These are phyloP conservation scores for Coracopsis vasa DNA, from an alignment of 2,113 vertebrate species.

Conservation along the genomic window DNA sequence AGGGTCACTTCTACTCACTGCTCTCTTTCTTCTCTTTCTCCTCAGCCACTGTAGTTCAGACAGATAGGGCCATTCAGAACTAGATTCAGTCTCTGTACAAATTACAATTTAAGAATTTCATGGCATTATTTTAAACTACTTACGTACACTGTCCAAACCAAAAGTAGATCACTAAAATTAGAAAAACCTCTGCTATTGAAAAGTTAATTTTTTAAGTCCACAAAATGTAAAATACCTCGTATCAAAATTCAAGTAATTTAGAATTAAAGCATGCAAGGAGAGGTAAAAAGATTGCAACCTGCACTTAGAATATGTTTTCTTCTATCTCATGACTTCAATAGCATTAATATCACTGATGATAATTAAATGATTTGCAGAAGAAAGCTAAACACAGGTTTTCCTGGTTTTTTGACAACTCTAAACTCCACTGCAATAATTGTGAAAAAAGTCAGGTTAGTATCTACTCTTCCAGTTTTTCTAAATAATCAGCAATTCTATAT, in stretches of 20 bases:
- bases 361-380: neutral
- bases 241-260: neutral
- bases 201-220: neutral
- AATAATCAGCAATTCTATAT: neutral
- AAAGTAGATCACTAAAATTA: neutral
- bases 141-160: neutral
- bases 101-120: conserved; percentile 24
- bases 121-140: neutral
- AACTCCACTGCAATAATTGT: neutral
- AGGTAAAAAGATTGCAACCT: neutral
- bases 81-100: conserved; percentile 76
- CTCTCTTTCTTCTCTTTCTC: conserved; percentile 88
- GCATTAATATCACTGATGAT: neutral
- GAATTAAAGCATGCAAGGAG: neutral
- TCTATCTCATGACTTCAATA: neutral
- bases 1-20: conserved; percentile 75
- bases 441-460: neutral
- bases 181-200: neutral
- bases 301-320: neutral
- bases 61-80: conserved; percentile 78
- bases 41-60: conserved; percentile 87
- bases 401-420: neutral
- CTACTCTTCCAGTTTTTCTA: neutral
- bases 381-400: neutral
- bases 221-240: neutral